Evolutionary conservation across 2,888 invertebrate species (phyloP), one percentile per base, ranked within the genome.

Genomic region (Clostera curtula): DNA sequence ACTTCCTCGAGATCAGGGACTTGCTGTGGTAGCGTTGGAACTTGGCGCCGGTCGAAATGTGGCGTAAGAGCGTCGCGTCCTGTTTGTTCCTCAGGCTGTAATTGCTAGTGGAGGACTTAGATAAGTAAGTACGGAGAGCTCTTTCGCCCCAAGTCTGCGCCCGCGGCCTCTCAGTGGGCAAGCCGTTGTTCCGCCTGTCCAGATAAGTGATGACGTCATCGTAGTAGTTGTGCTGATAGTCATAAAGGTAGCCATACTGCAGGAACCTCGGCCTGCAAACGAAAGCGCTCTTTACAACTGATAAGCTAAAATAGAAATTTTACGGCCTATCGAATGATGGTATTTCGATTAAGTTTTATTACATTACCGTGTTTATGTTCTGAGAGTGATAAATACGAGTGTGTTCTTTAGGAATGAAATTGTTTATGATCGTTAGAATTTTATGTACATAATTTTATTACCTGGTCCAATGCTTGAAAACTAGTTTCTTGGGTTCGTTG

Each of bases 121-220:
- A 56, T 25, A 80, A 53, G 73, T 90, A 92, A 5, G 91, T 90
- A 44, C 93, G 86, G 34, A 93, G 85, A 19, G 89, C 90, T 29
- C 95, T 87, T 69, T 95, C 95, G 24, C 90, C 91, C 95, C 95
- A 95, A 14, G 93, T 93, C 73, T 94, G 92, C 8, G 94, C 89
- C 29, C 89, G 85, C 1, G 94, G 95, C 34, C 86, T 85, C 48
- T 93, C 93, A 24, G 90, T 86, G 1, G 67, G 75, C 25, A 88
- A 58, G 0, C 94, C 94, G 43, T 85, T 85, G 70, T 90, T 88
- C 49, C 92, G 87, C 59, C 90, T 88, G 68, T 95, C 91, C 73
- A 95, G 72, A 76, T 91, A 95, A 29, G 90, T 89, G 68, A 95
- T 92, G 35, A 93, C 90, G 63, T 94, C 93, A 62, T 93, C 89